Conservation (phyloP, 2,888 invertebrate genomes). For the Caenorhabditis becei region DNA sequence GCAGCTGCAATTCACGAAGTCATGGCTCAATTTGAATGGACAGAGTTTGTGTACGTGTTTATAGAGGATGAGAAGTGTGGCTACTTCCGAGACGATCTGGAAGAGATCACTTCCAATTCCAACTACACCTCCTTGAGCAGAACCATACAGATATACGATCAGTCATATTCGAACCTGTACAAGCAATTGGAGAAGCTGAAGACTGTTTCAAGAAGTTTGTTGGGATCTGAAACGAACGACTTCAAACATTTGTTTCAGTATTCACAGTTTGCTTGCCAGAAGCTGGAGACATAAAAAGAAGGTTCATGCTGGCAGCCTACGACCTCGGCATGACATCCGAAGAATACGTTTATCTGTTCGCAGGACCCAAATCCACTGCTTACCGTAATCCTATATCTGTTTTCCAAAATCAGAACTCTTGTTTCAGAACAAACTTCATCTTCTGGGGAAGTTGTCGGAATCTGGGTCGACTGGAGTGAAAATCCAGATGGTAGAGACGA, state of each 20-base stretch:
- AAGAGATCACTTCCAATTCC: conserved; percentile 46
- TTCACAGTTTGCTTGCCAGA: conserved; percentile 66
- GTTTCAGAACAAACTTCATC: conserved; percentile 55
- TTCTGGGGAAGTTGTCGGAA: conserved; percentile 53
- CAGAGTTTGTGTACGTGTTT: conserved; percentile 72
- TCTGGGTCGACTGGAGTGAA: conserved; percentile 63
- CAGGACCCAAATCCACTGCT: conserved; percentile 61
- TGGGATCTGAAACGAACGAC: background rate
- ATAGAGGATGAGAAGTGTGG: conserved; percentile 68
- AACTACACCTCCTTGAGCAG: conserved; percentile 47
- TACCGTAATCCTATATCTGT: conserved; percentile 37
- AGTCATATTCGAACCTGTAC: conserved; percentile 45
- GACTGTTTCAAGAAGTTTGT: conserved; percentile 57
- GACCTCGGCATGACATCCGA: conserved; percentile 62
- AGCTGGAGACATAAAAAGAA: conserved; percentile 45
- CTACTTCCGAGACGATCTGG: conserved; percentile 67
- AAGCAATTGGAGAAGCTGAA: conserved; percentile 47
- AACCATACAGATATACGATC: conserved; percentile 52
- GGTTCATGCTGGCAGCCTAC: conserved; percentile 58
- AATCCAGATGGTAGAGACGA: conserved; percentile 70
- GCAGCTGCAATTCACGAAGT: conserved; percentile 68
- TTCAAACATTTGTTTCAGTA: conserved; percentile 42
- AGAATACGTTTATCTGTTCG: conserved; percentile 74
- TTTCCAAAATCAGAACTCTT: background rate
- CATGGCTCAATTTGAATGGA: conserved; percentile 70